A percentile compares a stretch with the other conserved stretches of the same genome.
phyloP scores from a whole-genome alignment of 2,113 vertebrate genomes.

The Apus apus region DNA sequence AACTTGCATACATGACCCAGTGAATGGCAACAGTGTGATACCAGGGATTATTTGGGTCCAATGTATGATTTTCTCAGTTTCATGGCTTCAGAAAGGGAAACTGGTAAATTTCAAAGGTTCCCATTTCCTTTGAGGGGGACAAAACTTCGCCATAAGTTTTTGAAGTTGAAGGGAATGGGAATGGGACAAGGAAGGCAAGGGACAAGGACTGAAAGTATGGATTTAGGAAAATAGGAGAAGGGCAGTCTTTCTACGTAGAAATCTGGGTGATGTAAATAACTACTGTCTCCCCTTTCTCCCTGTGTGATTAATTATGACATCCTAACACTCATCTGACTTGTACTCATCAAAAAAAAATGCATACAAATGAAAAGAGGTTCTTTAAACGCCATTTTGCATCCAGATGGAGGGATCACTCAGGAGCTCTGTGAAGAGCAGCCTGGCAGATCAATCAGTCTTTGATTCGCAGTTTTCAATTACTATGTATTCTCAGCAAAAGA shows the following conservation, averaged over 20 bases:
- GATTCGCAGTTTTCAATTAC: constrained; percentile 4
- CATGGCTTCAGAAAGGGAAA: background rate
- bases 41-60: background rate
- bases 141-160: background rate
- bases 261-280: background rate
- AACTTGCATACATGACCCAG: background rate
- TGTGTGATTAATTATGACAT: background rate
- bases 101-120: background rate
- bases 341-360: background rate
- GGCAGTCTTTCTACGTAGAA: background rate
- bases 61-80: background rate
- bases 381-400: background rate
- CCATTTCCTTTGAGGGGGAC: background rate
- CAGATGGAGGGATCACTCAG: background rate
- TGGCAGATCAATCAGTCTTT: background rate
- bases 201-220: background rate
- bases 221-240: background rate
- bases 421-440: background rate
- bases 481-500: background rate
- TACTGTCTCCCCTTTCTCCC: background rate
- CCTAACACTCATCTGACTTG: background rate
- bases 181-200: background rate
- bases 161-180: background rate
- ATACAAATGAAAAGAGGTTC: background rate
- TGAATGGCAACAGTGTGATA: fast-evolving